A percentile compares a stretch with the other conserved stretches of the same genome.
Conservation (phyloP, 2,113 vertebrate species). For the Mobula hypostoma region DNA sequence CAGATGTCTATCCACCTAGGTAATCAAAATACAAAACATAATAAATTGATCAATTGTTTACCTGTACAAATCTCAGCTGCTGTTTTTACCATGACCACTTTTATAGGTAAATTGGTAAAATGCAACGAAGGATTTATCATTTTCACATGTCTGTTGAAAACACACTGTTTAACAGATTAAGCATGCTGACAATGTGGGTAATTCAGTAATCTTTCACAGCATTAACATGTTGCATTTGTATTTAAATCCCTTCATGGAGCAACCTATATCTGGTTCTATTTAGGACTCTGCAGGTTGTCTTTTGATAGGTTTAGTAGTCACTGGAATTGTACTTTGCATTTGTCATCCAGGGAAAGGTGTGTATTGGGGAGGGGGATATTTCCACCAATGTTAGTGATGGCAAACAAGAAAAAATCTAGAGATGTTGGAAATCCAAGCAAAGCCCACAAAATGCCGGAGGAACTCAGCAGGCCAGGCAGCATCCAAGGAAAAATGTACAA, state of each 20-base stretch:
- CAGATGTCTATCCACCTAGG: conserved; percentile 93
- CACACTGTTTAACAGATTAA: not conserved
- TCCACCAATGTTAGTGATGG: not conserved
- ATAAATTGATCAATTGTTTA: conserved; percentile 40
- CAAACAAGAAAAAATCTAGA: not conserved
- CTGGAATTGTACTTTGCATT: not conserved
- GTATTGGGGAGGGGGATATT: not conserved
- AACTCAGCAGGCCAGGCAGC: no score
- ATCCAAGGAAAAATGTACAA: no score
- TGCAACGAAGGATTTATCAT: not conserved
- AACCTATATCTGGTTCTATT: not conserved
- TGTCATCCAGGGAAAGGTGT: not conserved
- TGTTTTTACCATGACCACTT: not conserved
- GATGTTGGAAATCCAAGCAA: no score
- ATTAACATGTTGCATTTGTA: not conserved
- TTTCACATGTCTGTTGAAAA: not conserved
- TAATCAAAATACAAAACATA: conserved; percentile 47
- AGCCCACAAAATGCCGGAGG: no score
- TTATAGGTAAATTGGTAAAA: not conserved
- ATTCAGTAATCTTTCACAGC: not conserved
- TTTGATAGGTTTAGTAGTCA: not conserved
- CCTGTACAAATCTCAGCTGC: not conserved
- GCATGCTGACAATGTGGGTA: not conserved
- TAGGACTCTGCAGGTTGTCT: not conserved
- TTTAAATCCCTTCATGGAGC: not conserved